phyloP scores from a whole-genome alignment of 1,140 invertebrate genomes.

The Medauroidea extradentata region DNA sequence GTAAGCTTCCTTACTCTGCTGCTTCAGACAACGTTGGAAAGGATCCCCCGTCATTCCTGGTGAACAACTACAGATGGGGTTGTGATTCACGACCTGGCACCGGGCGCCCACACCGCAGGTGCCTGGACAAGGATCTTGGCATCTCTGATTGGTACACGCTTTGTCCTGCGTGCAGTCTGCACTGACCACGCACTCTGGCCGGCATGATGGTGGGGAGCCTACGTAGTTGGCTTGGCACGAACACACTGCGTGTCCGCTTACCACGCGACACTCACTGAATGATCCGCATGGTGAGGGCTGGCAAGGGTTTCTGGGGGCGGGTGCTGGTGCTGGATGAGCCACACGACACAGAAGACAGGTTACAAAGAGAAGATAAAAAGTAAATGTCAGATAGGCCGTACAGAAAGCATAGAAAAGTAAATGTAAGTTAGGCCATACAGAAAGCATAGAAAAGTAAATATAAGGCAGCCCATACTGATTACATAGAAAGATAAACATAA shows the following conservation, averaged over 20 bases:
- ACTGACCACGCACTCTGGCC: slow-evolving; percentile 61
- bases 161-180: slow-evolving; percentile 59
- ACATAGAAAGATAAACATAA: background rate
- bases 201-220: slow-evolving; percentile 59
- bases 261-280: slow-evolving; percentile 53
- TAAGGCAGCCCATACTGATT: background rate
- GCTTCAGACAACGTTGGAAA: slow-evolving; percentile 55
- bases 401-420: slow-evolving; percentile 39
- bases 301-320: slow-evolving; percentile 47
- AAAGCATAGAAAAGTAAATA: background rate
- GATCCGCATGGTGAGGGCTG: slow-evolving; percentile 53
- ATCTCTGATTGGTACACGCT: slow-evolving; percentile 62
- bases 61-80: slow-evolving; percentile 63
- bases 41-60: slow-evolving; percentile 61
- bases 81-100: slow-evolving; percentile 67
- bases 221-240: slow-evolving; percentile 58
- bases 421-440: background rate
- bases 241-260: slow-evolving; percentile 58
- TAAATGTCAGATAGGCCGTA: too few relatives aligned
- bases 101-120: slow-evolving; percentile 64
- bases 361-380: slow-evolving; percentile 18
- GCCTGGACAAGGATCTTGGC: slow-evolving; percentile 57
- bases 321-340: slow-evolving; percentile 18
- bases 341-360: background rate
- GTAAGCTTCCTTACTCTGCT: slow-evolving; percentile 48